Percentiles rank a stretch among this genome's conserved stretches.
These are phyloP conservation scores for Bombus consobrinus DNA, from an alignment of 1,140 invertebrate species.

Conservation along the genomic window DNA sequence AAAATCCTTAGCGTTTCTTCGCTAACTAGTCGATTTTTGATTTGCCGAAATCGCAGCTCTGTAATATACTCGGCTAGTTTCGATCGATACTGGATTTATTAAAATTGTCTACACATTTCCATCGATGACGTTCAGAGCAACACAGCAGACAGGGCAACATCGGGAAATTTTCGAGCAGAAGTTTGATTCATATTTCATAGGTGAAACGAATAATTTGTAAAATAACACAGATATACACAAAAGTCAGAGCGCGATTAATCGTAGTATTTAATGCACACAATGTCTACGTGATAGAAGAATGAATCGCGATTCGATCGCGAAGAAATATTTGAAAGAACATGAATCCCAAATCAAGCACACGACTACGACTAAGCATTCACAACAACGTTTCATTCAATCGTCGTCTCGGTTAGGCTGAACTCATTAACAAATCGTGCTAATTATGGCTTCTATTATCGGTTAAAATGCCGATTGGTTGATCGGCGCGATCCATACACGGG, in stretches of 20 bases:
- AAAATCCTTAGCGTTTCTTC: neutral
- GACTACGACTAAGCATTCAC: conserved; percentile 61
- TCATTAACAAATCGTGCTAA: conserved; percentile 80
- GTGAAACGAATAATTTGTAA: neutral
- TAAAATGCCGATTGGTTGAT: conserved; percentile 70
- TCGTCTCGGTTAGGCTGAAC: conserved; percentile 40
- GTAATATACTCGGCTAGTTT: neutral
- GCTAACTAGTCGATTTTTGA: neutral
- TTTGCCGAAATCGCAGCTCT: neutral
- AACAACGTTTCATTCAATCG: conserved; percentile 71
- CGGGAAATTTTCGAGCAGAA: neutral
- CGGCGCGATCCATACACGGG: conserved; percentile 26
- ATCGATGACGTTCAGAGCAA: neutral
- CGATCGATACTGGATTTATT: neutral
- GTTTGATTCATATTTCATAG: neutral
- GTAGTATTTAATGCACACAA: neutral
- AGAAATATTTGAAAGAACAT: neutral
- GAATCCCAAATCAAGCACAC: conserved; percentile 51
- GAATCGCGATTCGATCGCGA: conserved; percentile 23
- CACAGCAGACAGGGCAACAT: neutral
- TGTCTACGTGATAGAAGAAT: neutral
- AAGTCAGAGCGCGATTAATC: neutral
- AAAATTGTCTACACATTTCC: neutral
- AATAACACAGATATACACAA: neutral
- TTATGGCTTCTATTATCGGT: conserved; percentile 79